Evolutionary conservation across 1,140 invertebrate species (phyloP), one percentile per base, ranked within the genome.

Genomic region (Drosophila parabipectinata): DNA sequence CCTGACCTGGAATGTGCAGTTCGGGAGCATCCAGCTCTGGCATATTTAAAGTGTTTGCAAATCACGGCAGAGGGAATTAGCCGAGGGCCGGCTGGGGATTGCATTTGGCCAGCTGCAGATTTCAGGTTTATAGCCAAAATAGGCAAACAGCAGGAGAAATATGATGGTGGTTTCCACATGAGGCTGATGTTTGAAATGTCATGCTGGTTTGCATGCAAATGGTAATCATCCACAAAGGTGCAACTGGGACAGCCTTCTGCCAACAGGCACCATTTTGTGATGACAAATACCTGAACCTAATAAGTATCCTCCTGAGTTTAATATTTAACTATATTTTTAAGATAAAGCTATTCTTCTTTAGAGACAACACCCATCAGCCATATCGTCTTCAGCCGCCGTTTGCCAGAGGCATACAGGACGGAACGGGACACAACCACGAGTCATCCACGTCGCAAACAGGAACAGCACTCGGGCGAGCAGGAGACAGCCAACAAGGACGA

Each of bases 21-120:
- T 21, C 1, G 44, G 15, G 15, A 9, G 15, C 18, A n/a, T 44
- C n/a, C n/a, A 12, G 41, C 30, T 52, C 15, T 45, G 59, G 61
- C 71, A 51, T 55, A 60, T 75, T 60, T 67, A 54, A 60, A 55
- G 60, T 56, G 55, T 75, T 66, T 67, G 61, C 72, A 67, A 75
- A 75, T 74, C 72, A 74, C 54, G 53, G 57, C 55, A 37, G 10
- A 28, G 41, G 50, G 56, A 50, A 53, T 73, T 28, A 41, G 26
- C 21, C 28, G 34, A 28, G 50, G 50, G 34, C 4, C 14, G 6
- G 7, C 34, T 6, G 12, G 44, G 39, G 53, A 44, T 57, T 45
- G 64, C 18, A 57, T 73, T 47, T 74, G 53, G 54, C 32, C 48
- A 64, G 59, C 45, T 57, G 53, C 32, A 45, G 28, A 28, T 14